Percentiles rank a stretch among this genome's conserved stretches.
phyloP scores from a whole-genome alignment of 1,140 invertebrate genomes.

The Trichonephila inaurata region DNA sequence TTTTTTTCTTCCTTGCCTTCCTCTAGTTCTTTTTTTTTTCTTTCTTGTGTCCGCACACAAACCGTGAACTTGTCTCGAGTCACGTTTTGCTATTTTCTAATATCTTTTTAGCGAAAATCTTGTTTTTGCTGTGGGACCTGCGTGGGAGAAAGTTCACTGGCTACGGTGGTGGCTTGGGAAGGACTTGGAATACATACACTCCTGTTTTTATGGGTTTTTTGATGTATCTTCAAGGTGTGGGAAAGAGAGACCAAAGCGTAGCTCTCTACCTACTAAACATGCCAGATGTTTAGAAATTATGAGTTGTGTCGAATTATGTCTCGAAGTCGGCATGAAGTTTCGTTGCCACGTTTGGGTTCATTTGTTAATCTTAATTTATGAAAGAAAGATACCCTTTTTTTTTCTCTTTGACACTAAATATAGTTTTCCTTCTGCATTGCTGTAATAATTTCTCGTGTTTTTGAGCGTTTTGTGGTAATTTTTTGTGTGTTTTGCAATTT shows the following conservation, averaged over 20 bases:
- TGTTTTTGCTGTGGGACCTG: background rate
- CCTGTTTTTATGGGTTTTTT: background rate
- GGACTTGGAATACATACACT: background rate
- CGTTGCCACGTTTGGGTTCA: background rate
- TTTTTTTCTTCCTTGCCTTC: background rate
- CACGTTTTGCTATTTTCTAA: background rate
- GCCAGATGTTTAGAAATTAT: background rate
- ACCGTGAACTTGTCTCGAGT: background rate
- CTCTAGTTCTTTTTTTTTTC: background rate
- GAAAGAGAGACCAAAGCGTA: background rate
- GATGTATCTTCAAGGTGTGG: background rate
- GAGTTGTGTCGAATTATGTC: background rate
- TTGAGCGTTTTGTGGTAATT: no score
- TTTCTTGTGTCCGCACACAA: background rate
- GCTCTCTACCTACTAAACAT: background rate
- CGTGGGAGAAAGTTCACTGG: background rate
- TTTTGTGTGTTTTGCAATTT: no score
- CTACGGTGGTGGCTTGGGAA: background rate
- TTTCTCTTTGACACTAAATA: no score
- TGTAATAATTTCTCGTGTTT: no score
- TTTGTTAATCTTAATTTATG: background rate
- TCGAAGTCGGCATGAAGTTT: background rate
- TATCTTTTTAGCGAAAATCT: background rate
- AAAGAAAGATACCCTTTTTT: no score
- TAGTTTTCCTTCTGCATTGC: no score